A percentile compares a stretch with the other conserved stretches of the same genome.
Conservation (phyloP, 2,113 vertebrate genomes). For the Labrus mixtus region DNA sequence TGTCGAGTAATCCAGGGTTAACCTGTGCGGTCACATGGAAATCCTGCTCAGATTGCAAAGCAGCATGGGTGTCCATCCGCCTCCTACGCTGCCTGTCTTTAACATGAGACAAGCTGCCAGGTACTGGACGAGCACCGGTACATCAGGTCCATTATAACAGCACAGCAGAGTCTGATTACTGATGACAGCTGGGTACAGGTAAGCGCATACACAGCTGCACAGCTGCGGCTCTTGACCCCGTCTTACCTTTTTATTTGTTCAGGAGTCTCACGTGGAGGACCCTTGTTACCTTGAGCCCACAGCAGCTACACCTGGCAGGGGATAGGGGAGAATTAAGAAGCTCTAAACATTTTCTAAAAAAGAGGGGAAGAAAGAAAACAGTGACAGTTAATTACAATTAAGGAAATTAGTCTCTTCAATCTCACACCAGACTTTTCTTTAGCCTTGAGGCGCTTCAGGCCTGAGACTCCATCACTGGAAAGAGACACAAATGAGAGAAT, state of each 20-base stretch:
- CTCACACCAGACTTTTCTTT: conserved; percentile 39
- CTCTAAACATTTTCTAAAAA: conserved; percentile 26
- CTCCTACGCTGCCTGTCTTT: conserved; percentile 56
- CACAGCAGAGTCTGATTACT: conserved; percentile 56
- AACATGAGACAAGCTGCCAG: conserved; percentile 66
- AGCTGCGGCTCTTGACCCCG: conserved; percentile 48
- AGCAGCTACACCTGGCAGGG: conserved; percentile 29
- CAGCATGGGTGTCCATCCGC: conserved; percentile 74
- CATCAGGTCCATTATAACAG: conserved; percentile 52
- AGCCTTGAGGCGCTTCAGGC: conserved; percentile 41
- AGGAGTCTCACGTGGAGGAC: not conserved
- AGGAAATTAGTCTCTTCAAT: conserved; percentile 54
- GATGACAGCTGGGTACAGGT: conserved; percentile 64
- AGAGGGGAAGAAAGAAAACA: conserved; percentile 10
- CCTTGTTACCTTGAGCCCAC: not conserved
- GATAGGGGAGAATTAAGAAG: conserved; percentile 11
- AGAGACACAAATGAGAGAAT: conserved; percentile 66
- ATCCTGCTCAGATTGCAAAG: conserved; percentile 82
- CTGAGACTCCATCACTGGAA: conserved; percentile 54
- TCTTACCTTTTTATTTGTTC: conserved; percentile 32
- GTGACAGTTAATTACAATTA: conserved; percentile 74
- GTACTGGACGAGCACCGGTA: conserved; percentile 27
- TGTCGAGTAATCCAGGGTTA: conserved; percentile 73
- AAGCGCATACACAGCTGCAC: conserved; percentile 41
- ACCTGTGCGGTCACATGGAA: conserved; percentile 72